A percentile compares a stretch with the other conserved stretches of the same genome.
phyloP scores from a whole-genome alignment of 2,797 vertebrate genomes.

The Xyrichtys novacula region DNA sequence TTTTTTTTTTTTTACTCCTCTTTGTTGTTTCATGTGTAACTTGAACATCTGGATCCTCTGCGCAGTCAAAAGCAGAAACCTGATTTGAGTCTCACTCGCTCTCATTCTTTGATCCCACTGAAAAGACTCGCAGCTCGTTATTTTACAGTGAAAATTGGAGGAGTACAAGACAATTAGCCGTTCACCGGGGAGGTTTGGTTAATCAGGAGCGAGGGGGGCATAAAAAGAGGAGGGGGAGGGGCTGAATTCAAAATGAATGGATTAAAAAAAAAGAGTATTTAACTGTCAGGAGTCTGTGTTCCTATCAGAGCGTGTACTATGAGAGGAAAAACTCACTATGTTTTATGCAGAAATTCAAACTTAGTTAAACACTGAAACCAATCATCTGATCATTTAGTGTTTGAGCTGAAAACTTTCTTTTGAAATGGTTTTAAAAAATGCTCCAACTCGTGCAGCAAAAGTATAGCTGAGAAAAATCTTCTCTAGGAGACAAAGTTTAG shows the following conservation, averaged over 20 bases:
- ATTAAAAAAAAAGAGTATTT: constrained; percentile 35
- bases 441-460: too few species aligned
- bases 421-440: too few species aligned
- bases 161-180: constrained; percentile 63
- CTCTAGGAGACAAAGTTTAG: background rate
- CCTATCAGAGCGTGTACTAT: too few species aligned
- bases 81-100: constrained; percentile 27
- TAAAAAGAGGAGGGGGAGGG: background rate
- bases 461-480: too few species aligned
- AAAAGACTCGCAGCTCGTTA: constrained; percentile 57
- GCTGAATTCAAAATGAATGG: constrained; percentile 45
- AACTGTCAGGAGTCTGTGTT: constrained; percentile 10
- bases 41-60: constrained; percentile 42
- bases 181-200: constrained; percentile 57
- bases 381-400: too few species aligned
- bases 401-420: too few species aligned
- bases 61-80: constrained; percentile 31
- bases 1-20: too few species aligned
- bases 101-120: constrained; percentile 54
- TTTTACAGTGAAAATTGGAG: constrained; percentile 55
- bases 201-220: constrained; percentile 28
- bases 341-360: too few species aligned
- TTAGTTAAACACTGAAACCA: too few species aligned
- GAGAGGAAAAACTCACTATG: background rate
- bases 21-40: constrained; percentile 13